A percentile compares a stretch with the other conserved stretches of the same genome.
These are phyloP conservation scores for Acomys russatus DNA, from an alignment of 2,797 vertebrate species.

Conservation along the genomic window DNA sequence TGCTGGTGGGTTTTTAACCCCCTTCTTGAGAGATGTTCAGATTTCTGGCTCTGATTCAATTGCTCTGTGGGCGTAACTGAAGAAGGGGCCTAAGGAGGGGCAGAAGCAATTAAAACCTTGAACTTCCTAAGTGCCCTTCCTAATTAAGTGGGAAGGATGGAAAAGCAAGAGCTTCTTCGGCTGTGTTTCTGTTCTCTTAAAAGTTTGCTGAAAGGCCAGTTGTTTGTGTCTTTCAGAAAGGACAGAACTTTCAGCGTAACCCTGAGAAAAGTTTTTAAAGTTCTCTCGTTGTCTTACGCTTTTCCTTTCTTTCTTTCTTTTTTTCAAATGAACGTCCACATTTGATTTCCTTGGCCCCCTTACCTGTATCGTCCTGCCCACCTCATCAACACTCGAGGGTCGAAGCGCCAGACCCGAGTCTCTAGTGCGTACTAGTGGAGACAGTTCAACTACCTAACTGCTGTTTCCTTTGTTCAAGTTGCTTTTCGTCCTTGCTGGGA, in stretches of 20 bases:
- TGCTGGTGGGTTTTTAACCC: not conserved
- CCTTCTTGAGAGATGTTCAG: constrained; percentile 35
- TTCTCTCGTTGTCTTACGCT: not conserved
- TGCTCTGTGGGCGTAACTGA: constrained; percentile 39
- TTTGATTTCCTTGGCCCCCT: constrained; percentile 28
- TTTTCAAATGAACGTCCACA: constrained; percentile 11
- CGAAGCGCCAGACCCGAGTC: constrained; percentile 55
- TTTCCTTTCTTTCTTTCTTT: not conserved
- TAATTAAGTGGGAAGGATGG: constrained; percentile 72
- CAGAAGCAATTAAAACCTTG: constrained; percentile 73
- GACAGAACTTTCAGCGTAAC: constrained; percentile 56
- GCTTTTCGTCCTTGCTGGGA: constrained; percentile 76
- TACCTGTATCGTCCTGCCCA: not conserved
- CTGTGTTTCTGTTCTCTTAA: constrained; percentile 72
- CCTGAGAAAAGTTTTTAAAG: constrained; percentile 7
- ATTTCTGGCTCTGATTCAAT: constrained; percentile 59
- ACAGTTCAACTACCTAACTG: constrained; percentile 76
- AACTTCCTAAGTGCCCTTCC: constrained; percentile 69
- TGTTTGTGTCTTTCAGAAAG: constrained; percentile 54
- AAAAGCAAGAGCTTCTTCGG: constrained; percentile 60
- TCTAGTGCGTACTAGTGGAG: constrained; percentile 51
- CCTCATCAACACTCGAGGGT: not conserved
- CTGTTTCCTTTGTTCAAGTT: constrained; percentile 67
- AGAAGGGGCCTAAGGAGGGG: constrained; percentile 30
- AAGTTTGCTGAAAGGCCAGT: not conserved